Evolutionary conservation across 2,888 invertebrate species (phyloP).

Genomic region (Nasonia oneida): DNA sequence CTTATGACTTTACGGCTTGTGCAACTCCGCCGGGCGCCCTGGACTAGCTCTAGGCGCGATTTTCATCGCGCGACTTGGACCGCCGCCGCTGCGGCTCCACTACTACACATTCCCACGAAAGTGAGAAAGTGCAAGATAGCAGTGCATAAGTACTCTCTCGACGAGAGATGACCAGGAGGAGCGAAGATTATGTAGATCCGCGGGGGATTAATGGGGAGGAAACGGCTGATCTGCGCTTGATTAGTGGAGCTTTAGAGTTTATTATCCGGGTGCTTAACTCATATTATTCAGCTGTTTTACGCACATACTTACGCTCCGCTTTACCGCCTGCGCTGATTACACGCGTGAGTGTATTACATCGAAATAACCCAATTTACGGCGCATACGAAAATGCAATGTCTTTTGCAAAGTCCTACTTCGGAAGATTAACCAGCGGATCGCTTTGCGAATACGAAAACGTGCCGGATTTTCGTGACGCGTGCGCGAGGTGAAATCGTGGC

Average conservation of each 20-base stretch:
- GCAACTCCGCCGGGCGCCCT: neutral
- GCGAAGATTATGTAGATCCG: neutral
- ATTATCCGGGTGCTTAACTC: neutral
- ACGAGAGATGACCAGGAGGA: neutral
- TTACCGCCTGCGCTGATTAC: neutral
- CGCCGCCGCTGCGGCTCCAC: neutral
- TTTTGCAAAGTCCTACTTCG: neutral
- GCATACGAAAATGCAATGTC: no score
- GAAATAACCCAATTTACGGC: no score
- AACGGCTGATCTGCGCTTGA: neutral
- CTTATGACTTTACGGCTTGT: conserved; percentile 64
- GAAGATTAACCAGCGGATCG: neutral
- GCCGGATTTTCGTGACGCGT: conserved; percentile 38
- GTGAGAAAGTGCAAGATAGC: neutral
- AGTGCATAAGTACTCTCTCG: neutral
- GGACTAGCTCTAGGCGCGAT: neutral
- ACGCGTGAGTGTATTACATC: no score
- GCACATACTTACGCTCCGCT: neutral
- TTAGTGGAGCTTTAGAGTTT: neutral
- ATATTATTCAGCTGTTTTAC: neutral
- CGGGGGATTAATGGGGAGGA: neutral
- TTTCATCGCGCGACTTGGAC: neutral
- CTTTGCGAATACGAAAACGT: conserved; percentile 28
- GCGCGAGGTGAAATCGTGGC: conserved; percentile 35
- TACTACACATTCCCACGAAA: conserved; percentile 4